phyloP scores from a whole-genome alignment of 2,113 vertebrate genomes.

The Dicrurus megarhynchus region DNA sequence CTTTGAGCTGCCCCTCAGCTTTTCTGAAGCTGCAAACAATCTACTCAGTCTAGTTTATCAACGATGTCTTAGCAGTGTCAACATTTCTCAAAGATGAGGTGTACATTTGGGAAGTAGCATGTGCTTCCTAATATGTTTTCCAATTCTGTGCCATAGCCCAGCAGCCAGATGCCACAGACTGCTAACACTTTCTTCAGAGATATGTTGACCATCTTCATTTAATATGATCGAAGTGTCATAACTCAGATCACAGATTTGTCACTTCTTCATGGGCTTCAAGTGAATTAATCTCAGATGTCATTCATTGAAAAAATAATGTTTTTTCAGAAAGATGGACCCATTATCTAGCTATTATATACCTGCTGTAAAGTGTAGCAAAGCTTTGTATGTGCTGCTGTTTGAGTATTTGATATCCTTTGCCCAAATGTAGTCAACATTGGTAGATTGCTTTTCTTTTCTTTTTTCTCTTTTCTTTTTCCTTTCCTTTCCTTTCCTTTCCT shows the following conservation, averaged over 20 bases:
- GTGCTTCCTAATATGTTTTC: not conserved
- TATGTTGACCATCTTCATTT: not conserved
- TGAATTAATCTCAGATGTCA: not conserved
- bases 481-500: rapidly evolving
- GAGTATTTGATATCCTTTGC: not conserved
- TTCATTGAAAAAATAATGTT: not conserved
- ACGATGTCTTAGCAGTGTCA: not conserved
- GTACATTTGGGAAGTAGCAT: not conserved
- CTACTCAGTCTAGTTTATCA: not conserved
- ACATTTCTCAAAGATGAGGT: not conserved
- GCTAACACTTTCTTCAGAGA: not conserved
- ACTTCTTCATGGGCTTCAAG: not conserved
- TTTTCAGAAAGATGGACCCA: not conserved
- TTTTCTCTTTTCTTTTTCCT: not conserved
- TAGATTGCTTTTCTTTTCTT: not conserved
- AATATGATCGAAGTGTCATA: not conserved
- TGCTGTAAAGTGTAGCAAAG: not conserved
- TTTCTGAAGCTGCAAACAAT: not conserved
- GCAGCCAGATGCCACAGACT: not conserved
- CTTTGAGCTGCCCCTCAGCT: not conserved
- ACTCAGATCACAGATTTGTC: not conserved
- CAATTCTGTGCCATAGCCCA: not conserved
- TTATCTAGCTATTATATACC: not conserved
- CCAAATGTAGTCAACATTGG: not conserved
- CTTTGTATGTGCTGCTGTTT: not conserved